A percentile compares a stretch with the other conserved stretches of the same genome.
Conservation (phyloP, 2,888 invertebrate species). For the Erebia ligea region DNA sequence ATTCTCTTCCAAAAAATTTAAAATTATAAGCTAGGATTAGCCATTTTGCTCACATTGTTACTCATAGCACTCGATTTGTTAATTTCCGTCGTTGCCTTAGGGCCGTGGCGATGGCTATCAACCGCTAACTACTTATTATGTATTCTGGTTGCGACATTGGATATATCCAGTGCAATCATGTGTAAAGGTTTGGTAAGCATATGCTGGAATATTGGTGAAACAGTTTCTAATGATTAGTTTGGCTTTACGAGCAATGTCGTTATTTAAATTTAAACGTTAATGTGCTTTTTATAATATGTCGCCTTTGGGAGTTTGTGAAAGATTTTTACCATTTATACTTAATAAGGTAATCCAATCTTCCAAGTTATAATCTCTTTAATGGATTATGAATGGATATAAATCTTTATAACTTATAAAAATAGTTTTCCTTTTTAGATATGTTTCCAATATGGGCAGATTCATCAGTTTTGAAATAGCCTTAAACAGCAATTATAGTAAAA, state of each 20-base stretch:
- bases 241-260: background rate
- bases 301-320: background rate
- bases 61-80: constrained; percentile 36
- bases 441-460: too few relatives aligned
- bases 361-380: too few relatives aligned
- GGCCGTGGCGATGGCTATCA: constrained; percentile 39
- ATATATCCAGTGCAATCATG: constrained; percentile 50
- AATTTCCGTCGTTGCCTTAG: constrained; percentile 48
- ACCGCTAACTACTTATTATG: constrained; percentile 43
- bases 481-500: too few relatives aligned
- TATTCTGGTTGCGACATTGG: constrained; percentile 47
- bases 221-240: constrained; percentile 32
- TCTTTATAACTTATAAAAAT: too few relatives aligned
- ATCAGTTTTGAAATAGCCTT: too few relatives aligned
- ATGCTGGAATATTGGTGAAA: constrained; percentile 42
- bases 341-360: background rate
- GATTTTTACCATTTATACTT: constrained; percentile 3
- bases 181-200: constrained; percentile 50
- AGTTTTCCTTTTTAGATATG: too few relatives aligned
- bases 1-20: too few relatives aligned
- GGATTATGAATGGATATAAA: too few relatives aligned
- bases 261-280: constrained; percentile 1
- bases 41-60: constrained; percentile 21
- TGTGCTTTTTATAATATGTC: background rate
- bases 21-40: constrained; percentile 1